Evolutionary conservation across 1,140 invertebrate genomes (phyloP), one percentile per base, ranked within the genome.

Genomic region (Dinothrombium tinctorium): DNA sequence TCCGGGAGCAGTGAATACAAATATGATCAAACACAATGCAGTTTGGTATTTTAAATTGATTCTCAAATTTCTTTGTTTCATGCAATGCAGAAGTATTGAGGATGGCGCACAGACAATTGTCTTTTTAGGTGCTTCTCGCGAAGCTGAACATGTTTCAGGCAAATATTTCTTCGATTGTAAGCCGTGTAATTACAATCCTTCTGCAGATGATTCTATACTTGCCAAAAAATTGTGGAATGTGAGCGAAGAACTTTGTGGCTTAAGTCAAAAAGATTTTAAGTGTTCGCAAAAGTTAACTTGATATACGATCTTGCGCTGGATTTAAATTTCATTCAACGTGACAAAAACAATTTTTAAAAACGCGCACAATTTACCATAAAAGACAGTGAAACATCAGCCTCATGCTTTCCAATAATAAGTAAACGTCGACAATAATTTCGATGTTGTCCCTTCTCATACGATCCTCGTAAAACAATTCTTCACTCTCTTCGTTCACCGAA

Each of bases 101-200:
- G 43, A 51, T 33, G 50, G 46, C 3, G 48, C 50, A 9, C 46
- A 51, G 33, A 51, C 46, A 5, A 43, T 44, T n/a, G 43, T 51
- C 26, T 37, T 44, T 31, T 29, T 51, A 4, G 33, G 44, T 9
- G 38, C 46, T 1, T 69, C 75, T 14, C 72, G 82, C 37, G 73
- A 75, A 41, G 52, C 87, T 1, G 61, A 70, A 40, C 69, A 66
- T 28, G 65, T 74, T 1, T 71, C 58, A 14, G 84, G 82, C 37
- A 74, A 76, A 60, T 87, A 86, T 57, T 89, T 73, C 49, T 64
- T 71, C 31, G 79, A 87, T 52, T 87, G 81, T 56, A 66, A 64
- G 14, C 11, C 26, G 40, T 70, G 35, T 28, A 20, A 12, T 15
- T 37, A 17, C 14, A 40, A 11, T 28, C 39, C 22, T 29, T n/a